Evolutionary conservation across 2,797 vertebrate genomes (phyloP).

Genomic region (Botia kubotai): DNA sequence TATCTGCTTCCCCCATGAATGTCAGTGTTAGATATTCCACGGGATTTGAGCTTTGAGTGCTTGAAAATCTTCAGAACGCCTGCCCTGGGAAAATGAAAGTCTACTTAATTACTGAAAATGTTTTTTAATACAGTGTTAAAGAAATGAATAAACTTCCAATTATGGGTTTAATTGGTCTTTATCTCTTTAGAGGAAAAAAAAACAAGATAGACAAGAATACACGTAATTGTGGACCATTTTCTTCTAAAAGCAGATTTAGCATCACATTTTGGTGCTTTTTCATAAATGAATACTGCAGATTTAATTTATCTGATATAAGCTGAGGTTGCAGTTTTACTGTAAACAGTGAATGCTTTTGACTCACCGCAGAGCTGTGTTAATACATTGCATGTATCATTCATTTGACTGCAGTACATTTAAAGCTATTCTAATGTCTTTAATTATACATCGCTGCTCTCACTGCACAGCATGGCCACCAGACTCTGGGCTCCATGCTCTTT

Average conservation of each 20-base stretch:
- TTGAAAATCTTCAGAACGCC: not conserved
- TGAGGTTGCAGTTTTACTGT: not conserved
- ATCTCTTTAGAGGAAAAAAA: not conserved
- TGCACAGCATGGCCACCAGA: conserved; percentile 11
- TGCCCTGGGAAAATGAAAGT: conserved; percentile 2
- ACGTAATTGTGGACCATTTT: conserved; percentile 1
- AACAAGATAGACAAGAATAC: not conserved
- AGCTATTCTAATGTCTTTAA: not conserved
- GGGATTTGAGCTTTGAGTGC: conserved; percentile 2
- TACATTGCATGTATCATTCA: not conserved
- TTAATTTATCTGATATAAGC: not conserved
- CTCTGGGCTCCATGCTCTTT: not conserved
- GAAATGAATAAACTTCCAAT: conserved; percentile 10
- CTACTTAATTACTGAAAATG: conserved; percentile 15
- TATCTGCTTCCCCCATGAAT: not conserved
- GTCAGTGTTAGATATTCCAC: not conserved
- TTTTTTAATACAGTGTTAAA: conserved; percentile 6
- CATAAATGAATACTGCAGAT: not conserved
- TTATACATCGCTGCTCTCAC: not conserved
- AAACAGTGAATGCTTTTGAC: not conserved
- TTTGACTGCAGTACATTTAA: not conserved
- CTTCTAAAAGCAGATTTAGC: not conserved
- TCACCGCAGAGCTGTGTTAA: not conserved
- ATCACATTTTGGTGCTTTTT: not conserved
- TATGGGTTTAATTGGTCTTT: conserved; percentile 16